Evolutionary conservation across 1,140 invertebrate species (phyloP), one percentile per base, ranked within the genome.

Genomic region (Ceratosolen fusciceps): DNA sequence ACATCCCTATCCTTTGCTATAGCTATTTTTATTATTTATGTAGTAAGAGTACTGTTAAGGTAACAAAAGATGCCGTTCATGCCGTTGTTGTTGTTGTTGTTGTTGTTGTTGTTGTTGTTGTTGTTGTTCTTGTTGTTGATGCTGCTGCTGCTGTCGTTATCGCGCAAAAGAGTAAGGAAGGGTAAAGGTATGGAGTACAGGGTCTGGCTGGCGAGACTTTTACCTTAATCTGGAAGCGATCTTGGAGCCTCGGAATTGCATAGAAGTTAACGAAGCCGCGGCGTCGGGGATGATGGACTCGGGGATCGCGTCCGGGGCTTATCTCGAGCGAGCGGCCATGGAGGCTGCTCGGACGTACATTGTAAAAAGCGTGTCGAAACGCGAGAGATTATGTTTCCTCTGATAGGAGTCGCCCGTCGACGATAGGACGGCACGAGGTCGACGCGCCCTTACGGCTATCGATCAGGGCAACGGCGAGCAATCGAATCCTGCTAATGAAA

Each of bases 401-500:
- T 49, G 37, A 65, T 80, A 79, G 79, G 39, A 12, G 54, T 81
- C 77, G 60, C 43, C 16, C 79, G 43, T 79, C 49, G 74, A n/a
- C n/a, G n/a, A n/a, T n/a, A n/a, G n/a, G n/a, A n/a, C n/a, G n/a
- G n/a, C n/a, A n/a, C 80, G 68, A 74, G 68, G 49, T 26, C 71
- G 26, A 71, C 24, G 65, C 65, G 65, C 65, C 12, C 10, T 14
- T 12, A 24, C 37, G 24, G 8, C n/a, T 37, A 54, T 72, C 58
- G n/a, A 37, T 12, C 39, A 19, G 49, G 3, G 0, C 47, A 43
- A 37, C 43, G 10, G 26, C 0, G 26, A 49, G 24, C 26, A 34
- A 52, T 34, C 29, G 67, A 70, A 52, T 62, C n/a, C 43, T 67
- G 24, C 75, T 85, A 85, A 85, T 86, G 84, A 85, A 85, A 86